Evolutionary conservation across 2,797 vertebrate species (phyloP).

Genomic region (Malacoctenus gilli): DNA sequence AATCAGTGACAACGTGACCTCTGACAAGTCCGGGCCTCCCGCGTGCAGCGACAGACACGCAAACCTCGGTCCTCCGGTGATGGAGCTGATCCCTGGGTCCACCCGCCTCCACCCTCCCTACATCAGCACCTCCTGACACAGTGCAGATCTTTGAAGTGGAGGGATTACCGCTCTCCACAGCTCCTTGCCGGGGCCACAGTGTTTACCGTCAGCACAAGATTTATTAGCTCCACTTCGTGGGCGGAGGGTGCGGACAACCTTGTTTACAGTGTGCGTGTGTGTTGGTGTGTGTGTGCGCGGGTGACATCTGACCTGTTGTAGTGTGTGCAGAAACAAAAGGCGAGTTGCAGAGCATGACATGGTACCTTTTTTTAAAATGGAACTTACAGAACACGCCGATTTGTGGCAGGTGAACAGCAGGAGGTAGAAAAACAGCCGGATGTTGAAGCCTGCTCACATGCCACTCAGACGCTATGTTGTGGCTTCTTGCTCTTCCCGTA

Average conservation of each 20-base stretch:
- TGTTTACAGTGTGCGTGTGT: conserved; percentile 42
- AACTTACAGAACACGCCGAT: too few species aligned
- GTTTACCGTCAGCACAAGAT: conserved; percentile 70
- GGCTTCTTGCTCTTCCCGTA: too few species aligned
- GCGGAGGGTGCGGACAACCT: conserved; percentile 48
- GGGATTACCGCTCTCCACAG: conserved; percentile 46
- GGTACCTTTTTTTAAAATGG: too few species aligned
- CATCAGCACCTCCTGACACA: conserved; percentile 65
- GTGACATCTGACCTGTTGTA: conserved; percentile 15
- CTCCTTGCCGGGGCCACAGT: conserved; percentile 31
- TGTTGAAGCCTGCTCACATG: neutral
- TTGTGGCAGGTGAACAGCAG: too few species aligned
- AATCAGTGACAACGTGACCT: conserved; percentile 43
- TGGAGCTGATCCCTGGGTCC: conserved; percentile 53
- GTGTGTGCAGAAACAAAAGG: conserved; percentile 26
- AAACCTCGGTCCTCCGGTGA: conserved; percentile 22
- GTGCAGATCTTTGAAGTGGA: conserved; percentile 62
- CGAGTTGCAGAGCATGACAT: too few species aligned
- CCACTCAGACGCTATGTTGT: too few species aligned
- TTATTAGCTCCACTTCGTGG: conserved; percentile 67
- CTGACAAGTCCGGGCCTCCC: conserved; percentile 49
- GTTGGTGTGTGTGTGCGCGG: conserved; percentile 16
- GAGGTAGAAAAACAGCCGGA: conserved; percentile 1
- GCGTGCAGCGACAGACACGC: conserved; percentile 8
- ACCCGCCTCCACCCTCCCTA: conserved; percentile 49